Evolutionary conservation across 2,888 invertebrate species (phyloP), one percentile per base, ranked within the genome.

Genomic region (Oegoconia quadripuncta): DNA sequence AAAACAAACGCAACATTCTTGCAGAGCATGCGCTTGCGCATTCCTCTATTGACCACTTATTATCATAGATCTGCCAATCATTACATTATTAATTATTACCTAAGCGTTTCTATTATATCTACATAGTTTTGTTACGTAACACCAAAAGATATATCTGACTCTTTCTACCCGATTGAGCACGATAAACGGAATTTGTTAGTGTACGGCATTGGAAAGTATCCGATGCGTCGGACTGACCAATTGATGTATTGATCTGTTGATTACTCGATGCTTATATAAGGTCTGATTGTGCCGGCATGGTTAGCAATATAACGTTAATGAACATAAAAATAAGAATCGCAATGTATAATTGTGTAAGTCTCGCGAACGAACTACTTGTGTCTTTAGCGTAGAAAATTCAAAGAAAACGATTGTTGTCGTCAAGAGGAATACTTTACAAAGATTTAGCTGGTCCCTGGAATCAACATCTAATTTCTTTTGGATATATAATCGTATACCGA

Each of bases 131-230:
- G 13, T 34, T 34, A 27, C 34, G 13, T 34, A 15, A 29, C 36
- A n/a, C 12, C 13, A 13, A 1, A 13, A 27, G 27, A 27, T 27
- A 27, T 27, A 27, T 12, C 12, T 27, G 30, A 26, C 33, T 37
- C 52, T 53, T 53, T 53, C 52, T 47, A 39, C 34, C 37, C 41
- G 43, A 46, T 48, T 42, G 39, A 38, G 34, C 29, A 37, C 27
- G 27, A 36, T 27, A 34, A 35, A 22, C n/a, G n/a, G 35, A 35
- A 37, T 40, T 45, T 38, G 40, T 39, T 39, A 34, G 25, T 34
- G 20, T 38, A 33, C 35, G 30, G 18, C 11, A 30, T 30, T 30
- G 12, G 30, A 30, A 30, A 30, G 30, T 30, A 9, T 16, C 11
- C n/a, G 29, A 16, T 16, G 16, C 23, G n/a, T 14, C 14, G 27